Percentiles rank a stretch among this genome's conserved stretches.
Evolutionary conservation across 2,797 vertebrate genomes (phyloP).

Genomic region (Lerista edwardsae): DNA sequence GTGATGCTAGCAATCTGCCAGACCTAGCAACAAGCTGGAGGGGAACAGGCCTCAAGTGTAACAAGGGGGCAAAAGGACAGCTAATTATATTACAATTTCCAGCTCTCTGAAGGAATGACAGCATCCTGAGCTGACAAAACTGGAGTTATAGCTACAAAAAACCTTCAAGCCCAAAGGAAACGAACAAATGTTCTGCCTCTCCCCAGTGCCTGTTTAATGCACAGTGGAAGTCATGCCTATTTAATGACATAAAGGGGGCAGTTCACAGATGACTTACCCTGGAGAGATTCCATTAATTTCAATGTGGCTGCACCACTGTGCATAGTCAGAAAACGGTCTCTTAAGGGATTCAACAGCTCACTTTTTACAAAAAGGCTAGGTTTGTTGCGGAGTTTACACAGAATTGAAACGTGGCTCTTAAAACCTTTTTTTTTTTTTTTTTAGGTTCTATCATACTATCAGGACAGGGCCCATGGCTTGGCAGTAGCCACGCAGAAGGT

Average conservation of each 20-base stretch:
- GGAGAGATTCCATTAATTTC: background rate
- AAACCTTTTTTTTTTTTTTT: constrained; percentile 14
- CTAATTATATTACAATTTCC: constrained; percentile 52
- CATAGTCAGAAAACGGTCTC: background rate
- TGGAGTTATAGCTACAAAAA: constrained; percentile 63
- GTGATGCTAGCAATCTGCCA: constrained; percentile 22
- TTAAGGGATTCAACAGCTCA: constrained; percentile 51
- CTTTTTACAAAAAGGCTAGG: constrained; percentile 27
- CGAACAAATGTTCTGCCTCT: constrained; percentile 68
- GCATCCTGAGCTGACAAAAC: constrained; percentile 63
- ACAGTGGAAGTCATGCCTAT: constrained; percentile 63
- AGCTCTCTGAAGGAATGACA: constrained; percentile 63
- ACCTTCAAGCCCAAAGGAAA: constrained; percentile 63
- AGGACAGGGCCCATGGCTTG: too few relatives aligned
- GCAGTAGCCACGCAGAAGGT: too few relatives aligned
- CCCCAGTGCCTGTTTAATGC: constrained; percentile 66
- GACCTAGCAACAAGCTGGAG: background rate
- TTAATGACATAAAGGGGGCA: constrained; percentile 19
- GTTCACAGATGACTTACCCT: constrained; percentile 1
- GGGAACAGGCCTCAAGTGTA: constrained; percentile 5
- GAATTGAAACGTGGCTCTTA: constrained; percentile 56
- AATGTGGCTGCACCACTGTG: background rate
- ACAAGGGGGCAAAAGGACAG: constrained; percentile 52
- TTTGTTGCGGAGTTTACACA: constrained; percentile 19
- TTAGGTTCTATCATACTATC: background rate